Conservation (phyloP, 2,113 vertebrate genomes). For the Athene cunicularia region DNA sequence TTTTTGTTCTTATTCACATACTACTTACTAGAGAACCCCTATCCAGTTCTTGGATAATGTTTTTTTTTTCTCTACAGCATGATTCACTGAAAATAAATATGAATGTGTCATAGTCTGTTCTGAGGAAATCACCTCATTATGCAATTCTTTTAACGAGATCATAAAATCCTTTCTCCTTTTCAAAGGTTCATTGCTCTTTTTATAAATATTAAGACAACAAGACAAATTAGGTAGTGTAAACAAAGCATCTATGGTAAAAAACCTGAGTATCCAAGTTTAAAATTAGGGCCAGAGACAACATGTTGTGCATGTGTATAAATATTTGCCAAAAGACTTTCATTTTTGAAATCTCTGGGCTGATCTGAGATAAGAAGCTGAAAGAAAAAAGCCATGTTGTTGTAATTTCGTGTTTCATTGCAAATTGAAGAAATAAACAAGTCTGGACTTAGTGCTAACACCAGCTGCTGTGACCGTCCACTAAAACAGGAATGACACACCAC, state of each 20-base stretch:
- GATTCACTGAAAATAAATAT: constrained; percentile 30
- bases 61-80: neutral
- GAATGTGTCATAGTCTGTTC: constrained; percentile 6
- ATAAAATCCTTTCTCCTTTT: neutral
- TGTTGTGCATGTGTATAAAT: neutral
- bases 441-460: neutral
- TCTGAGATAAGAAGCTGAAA: neutral
- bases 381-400: neutral
- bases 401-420: neutral
- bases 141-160: neutral
- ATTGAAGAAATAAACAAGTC: neutral
- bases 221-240: neutral
- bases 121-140: neutral
- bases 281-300: neutral
- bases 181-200: neutral
- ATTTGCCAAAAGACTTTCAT: neutral
- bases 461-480: neutral
- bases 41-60: neutral
- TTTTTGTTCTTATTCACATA: neutral
- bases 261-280: neutral
- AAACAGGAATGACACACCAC: neutral
- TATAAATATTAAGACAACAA: neutral
- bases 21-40: neutral
- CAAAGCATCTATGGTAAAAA: neutral
- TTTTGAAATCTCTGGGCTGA: neutral